phyloP scores from a whole-genome alignment of 2,113 vertebrate genomes.

The Crocuta crocuta region DNA sequence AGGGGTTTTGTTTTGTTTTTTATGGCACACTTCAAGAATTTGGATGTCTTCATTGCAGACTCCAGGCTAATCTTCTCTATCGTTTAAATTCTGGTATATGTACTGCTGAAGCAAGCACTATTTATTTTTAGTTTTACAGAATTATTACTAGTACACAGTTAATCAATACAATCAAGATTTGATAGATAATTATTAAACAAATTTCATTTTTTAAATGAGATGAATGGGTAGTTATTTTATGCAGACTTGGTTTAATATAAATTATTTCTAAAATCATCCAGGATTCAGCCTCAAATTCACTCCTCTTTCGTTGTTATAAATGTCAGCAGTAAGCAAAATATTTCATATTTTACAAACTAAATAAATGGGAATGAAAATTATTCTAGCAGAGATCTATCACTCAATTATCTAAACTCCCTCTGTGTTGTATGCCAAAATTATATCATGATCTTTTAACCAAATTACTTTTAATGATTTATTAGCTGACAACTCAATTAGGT shows the following conservation, averaged over 20 bases:
- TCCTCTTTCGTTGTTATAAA: background rate
- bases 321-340: background rate
- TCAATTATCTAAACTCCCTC: constrained; percentile 15
- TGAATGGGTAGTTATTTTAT: background rate
- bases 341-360: constrained; percentile 36
- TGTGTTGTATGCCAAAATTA: constrained; percentile 6
- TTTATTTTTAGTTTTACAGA: background rate
- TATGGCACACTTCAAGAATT: background rate
- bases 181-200: background rate
- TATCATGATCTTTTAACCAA: background rate
- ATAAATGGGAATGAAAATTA: background rate
- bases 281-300: background rate
- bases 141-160: background rate
- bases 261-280: background rate
- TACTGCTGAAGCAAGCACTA: background rate
- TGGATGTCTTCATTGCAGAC: background rate
- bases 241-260: background rate
- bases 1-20: background rate
- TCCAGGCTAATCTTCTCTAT: background rate
- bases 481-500: background rate
- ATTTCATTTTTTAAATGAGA: background rate
- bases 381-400: background rate
- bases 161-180: background rate
- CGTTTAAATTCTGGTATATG: background rate
- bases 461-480: constrained; percentile 7